Conservation (phyloP, 2,888 invertebrate genomes). For the Macrosiphum euphorbiae region DNA sequence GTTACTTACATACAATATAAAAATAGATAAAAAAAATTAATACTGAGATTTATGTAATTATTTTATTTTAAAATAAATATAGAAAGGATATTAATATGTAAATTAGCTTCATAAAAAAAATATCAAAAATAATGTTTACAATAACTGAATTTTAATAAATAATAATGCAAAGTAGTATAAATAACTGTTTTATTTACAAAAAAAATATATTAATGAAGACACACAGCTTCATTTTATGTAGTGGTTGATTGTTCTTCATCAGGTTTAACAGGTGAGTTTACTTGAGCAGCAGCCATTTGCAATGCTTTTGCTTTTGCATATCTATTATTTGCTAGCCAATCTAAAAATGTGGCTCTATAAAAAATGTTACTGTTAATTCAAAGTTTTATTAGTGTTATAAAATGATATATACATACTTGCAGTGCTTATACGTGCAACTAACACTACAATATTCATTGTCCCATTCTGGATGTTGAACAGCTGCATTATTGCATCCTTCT, state of each 20-base stretch:
- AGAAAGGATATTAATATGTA: not conserved
- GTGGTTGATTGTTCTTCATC: not conserved
- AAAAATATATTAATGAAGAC: not conserved
- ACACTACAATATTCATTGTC: constrained; percentile 59
- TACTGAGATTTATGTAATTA: not conserved
- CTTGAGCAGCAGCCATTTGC: not conserved
- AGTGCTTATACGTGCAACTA: constrained; percentile 45
- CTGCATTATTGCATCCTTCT: constrained; percentile 29
- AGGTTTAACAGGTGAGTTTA: no score
- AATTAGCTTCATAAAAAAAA: not conserved
- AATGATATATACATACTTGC: constrained; percentile 31
- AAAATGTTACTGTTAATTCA: not conserved
- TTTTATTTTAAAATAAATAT: not conserved
- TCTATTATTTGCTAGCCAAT: constrained; percentile 39
- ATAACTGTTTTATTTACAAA: not conserved
- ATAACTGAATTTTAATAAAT: not conserved
- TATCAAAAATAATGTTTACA: constrained; percentile 1
- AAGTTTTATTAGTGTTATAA: not conserved
- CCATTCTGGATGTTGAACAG: constrained; percentile 47
- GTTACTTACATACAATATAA: not conserved
- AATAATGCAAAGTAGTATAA: not conserved
- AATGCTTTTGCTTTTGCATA: not conserved
- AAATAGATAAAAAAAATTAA: not conserved
- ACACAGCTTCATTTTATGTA: not conserved
- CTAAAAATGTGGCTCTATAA: constrained; percentile 42